Evolutionary conservation across 2,888 invertebrate species (phyloP), one percentile per base, ranked within the genome.

Genomic region (Limnephilus marmoratus): DNA sequence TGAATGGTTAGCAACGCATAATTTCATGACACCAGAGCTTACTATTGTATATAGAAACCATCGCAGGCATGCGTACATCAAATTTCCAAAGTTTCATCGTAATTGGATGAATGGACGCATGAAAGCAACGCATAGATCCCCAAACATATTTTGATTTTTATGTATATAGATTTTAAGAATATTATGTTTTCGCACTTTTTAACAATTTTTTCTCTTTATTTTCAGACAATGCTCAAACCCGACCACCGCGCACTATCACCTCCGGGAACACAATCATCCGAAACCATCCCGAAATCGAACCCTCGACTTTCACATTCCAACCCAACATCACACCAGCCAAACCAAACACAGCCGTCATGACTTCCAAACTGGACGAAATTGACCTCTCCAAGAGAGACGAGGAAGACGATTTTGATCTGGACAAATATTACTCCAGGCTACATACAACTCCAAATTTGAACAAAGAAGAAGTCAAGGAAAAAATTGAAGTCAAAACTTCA

Each of bases 331-430:
- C 81, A 13, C n/a, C 81, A 49, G 24, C 49, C 45, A 18, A 31
- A 18, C 37, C 37, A 37, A 81, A 29, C 5, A 81, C 18, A 82
- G 85, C 29, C 12, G 45, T 0, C 37, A 24, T 81, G 37, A 37
- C 86, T 29, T 49, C 53, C 24, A 90, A 90, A 11, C 34, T 92
- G 45, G 81, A 92, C 34, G 81, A 92, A 34, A 68, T 90, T 13
- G 85, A 89, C 34, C 37, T 90, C 3, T 90, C 41, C 31, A 41
- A n/a, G 12, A 90, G 86, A 80, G 86, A 88, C 12, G 90, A 83
- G 0, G 95, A 95, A 82, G 96, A 96, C 82, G 96, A 96, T 94
- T 96, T 96, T 91, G 96, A 96, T 93, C 96, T 96, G 0, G 96
- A 96, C 90, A 96, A 96, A 93, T 96, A 96, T 93, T 96, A 96